Evolutionary conservation across 2,113 vertebrate species (phyloP), one percentile per base, ranked within the genome.

Genomic region (Polyodon spathula): DNA sequence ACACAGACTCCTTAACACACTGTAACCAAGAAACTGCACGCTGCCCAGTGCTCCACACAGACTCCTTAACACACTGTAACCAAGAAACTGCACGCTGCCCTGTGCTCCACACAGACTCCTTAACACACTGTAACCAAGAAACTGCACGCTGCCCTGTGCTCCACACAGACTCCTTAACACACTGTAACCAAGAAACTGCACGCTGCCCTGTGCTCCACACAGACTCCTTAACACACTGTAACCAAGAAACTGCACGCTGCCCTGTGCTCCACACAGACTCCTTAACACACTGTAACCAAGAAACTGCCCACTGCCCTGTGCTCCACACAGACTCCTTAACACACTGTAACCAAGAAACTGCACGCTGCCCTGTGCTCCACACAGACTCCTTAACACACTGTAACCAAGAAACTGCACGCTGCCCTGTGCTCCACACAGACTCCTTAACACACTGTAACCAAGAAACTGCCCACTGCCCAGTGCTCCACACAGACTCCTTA

Each of bases 41-140:
- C 4, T 38, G 16, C 16, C 56, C 27, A 11, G 51, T 43, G 40
- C 37, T 63, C 37, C 68, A 52, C 60, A 40, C 56, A 53, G 48
- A 37, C 48, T 27, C 4, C 1, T 42, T 43, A 63, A 53, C 2
- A 65, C 71, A 81, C 74, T 66, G 62, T 52, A 52, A 37, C 48
- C 48, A 50, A 50, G 48, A n/a, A 50, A 50, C 8, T 50, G 48
- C 48, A 5, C 12, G 4, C 4, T 38, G 16, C 16, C 56, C 27
- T 17, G 51, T 43, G 40, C 37, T 63, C 37, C 68, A 52, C 60
- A 40, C 56, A 53, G 48, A 37, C 48, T 27, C 4, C 1, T 42
- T 43, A 63, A 53, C 2, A 65, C 71, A 81, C 74, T 66, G 62
- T 52, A 52, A 37, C 48, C 48, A 50, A 50, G 48, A n/a, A 50